A percentile compares a stretch with the other conserved stretches of the same genome.
Evolutionary conservation across 2,888 invertebrate genomes (phyloP).

Genomic region (Timema cristinae): DNA sequence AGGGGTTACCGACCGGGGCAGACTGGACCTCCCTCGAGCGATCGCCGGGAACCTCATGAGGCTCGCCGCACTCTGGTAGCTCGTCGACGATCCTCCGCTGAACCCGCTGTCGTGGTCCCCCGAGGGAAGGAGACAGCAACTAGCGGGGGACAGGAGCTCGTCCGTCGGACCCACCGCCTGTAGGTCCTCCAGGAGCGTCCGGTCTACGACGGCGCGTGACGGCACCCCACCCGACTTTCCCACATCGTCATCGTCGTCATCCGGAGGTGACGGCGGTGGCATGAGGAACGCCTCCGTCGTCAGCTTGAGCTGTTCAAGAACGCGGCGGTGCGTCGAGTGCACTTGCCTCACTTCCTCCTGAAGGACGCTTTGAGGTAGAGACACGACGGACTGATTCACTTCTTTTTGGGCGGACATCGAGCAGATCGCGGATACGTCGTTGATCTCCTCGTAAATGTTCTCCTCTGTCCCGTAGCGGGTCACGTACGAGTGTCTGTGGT

Average conservation of each 20-base stretch:
- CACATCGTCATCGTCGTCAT: slow-evolving; percentile 21
- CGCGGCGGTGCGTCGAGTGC: slow-evolving; percentile 75
- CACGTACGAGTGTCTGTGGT: slow-evolving; percentile 61
- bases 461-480: slow-evolving; percentile 80
- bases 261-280: slow-evolving; percentile 53
- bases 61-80: slow-evolving; percentile 18
- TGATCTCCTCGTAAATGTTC: slow-evolving; percentile 77
- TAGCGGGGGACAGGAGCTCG: slow-evolving; percentile 64
- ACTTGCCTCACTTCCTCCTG: slow-evolving; percentile 82
- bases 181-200: slow-evolving; percentile 51
- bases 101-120: slow-evolving; percentile 63
- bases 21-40: neutral
- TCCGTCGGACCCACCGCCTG: slow-evolving; percentile 60
- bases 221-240: slow-evolving; percentile 44
- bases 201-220: slow-evolving; percentile 1
- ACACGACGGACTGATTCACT: slow-evolving; percentile 19
- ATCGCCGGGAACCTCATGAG: slow-evolving; percentile 8
- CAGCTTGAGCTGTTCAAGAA: slow-evolving; percentile 80
- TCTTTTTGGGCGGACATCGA: neutral
- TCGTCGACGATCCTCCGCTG: slow-evolving; percentile 45
- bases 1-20: slow-evolving; percentile 11
- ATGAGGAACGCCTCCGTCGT: slow-evolving; percentile 88
- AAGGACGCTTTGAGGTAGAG: slow-evolving; percentile 53
- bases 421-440: slow-evolving; percentile 51
- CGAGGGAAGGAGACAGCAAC: neutral